Evolutionary conservation across 2,113 vertebrate genomes (phyloP), one percentile per base, ranked within the genome.

Genomic region (Misgurnus mizolepis): DNA sequence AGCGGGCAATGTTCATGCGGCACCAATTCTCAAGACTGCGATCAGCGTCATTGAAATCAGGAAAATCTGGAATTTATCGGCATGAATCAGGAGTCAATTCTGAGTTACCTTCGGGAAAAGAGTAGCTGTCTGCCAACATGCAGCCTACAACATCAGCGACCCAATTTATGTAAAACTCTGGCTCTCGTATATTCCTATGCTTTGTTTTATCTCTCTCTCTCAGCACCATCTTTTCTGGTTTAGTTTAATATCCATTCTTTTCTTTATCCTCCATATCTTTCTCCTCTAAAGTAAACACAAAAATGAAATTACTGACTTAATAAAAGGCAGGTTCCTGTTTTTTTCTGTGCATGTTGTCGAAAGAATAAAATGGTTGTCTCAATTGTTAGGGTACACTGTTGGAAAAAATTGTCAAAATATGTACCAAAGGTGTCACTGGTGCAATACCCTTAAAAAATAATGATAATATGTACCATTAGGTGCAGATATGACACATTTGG

Each of bases 51-150:
- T n/a, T n/a, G n/a, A n/a, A n/a, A n/a, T 66, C 40, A 27, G 53
- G 56, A 17, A 66, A 69, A 80, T 80, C 79, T 77, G 74, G 61
- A 77, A 77, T 66, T 18, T 55, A 77, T 77, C 2, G 34, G 47
- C 74, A 14, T 3, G 74, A 34, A 77, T 77, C 74, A 66, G 27
- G 27, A 76, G 74, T 76, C 61, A 65, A 66, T 66, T 66, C 27
- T 55, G 8, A 27, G 66, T 66, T 77, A 66, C 74, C 74, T 77
- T 6, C 27, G 40, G 62, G 62, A 66, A 55, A 55, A 18, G 27
- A 22, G 27, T 43, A 65, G 62, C 74, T 77, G 74, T 47, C 45
- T 77, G 14, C 60, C 47, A 66, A 77, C 62, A 55, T 6, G 62
- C 10, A 8, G 17, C 55, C 55, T 18, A 58, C 6, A 58, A 58